Conservation (phyloP, 2,113 vertebrate genomes). For the Hystrix cristata region DNA sequence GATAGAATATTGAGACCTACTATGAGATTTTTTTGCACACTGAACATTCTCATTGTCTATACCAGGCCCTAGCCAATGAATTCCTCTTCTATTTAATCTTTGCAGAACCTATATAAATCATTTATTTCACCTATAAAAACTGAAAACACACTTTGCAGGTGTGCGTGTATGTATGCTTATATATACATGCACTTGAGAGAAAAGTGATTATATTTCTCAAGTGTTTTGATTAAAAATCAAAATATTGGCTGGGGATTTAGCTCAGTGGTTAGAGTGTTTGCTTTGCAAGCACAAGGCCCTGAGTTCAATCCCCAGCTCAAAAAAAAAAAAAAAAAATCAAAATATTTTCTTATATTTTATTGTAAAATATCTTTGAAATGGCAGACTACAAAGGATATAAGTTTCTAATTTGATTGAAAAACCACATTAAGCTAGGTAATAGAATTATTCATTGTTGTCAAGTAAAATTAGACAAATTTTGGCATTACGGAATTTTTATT, state of each 20-base stretch:
- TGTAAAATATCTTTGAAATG: background rate
- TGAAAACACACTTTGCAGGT: background rate
- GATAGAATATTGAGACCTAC: background rate
- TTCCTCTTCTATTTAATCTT: background rate
- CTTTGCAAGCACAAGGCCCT: too few species aligned
- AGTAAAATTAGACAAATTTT: constrained; percentile 27
- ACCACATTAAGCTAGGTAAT: background rate
- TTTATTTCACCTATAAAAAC: background rate
- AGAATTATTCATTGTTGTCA: background rate
- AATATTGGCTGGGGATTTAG: too few species aligned
- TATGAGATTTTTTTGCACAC: background rate
- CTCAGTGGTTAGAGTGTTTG: too few species aligned
- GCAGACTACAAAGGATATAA: background rate
- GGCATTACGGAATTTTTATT: background rate
- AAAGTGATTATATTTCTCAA: background rate
- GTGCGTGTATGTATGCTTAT: background rate
- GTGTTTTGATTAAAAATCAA: too few species aligned
- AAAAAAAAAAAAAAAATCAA: background rate
- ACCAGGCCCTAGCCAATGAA: background rate
- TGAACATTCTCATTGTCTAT: background rate
- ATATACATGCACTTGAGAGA: background rate
- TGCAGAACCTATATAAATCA: background rate
- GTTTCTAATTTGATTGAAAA: background rate
- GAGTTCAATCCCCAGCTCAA: too few species aligned
- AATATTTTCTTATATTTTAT: background rate